Evolutionary conservation across 2,888 invertebrate species (phyloP).

Genomic region (Epirrhoe tristata): DNA sequence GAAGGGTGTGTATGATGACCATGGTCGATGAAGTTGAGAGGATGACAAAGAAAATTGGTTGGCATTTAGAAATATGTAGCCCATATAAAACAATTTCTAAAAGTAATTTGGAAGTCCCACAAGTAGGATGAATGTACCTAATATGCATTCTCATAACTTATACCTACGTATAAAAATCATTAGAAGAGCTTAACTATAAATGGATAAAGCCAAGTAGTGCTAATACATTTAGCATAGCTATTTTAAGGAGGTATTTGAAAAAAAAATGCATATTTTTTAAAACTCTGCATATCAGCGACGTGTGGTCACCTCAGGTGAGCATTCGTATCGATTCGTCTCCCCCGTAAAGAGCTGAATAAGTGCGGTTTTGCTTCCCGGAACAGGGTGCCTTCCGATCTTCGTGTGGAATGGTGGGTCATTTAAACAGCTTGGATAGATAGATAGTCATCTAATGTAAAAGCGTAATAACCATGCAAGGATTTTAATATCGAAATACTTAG

Average conservation of each 20-base stretch:
- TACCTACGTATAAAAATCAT: no score
- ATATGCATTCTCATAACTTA: no score
- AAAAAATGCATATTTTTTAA: background rate
- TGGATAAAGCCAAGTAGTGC: no score
- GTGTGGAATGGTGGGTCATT: slow-evolving; percentile 3
- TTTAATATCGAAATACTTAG: no score
- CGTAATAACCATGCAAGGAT: no score
- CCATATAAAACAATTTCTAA: no score
- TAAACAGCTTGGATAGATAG: background rate
- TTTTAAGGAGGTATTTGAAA: no score
- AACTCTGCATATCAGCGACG: background rate
- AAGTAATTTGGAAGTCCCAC: no score
- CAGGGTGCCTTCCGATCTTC: slow-evolving; percentile 40
- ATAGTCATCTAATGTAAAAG: no score
- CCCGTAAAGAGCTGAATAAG: slow-evolving; percentile 69
- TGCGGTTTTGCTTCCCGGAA: slow-evolving; percentile 62
- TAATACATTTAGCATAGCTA: no score
- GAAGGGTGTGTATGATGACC: slow-evolving; percentile 69
- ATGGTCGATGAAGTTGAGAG: slow-evolving; percentile 47
- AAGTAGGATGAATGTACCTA: no score
- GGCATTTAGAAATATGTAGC: background rate
- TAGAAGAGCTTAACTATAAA: no score
- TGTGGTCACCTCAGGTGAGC: slow-evolving; percentile 62
- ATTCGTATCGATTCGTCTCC: slow-evolving; percentile 78
- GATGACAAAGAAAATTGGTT: slow-evolving; percentile 25